Base-by-base conservation (phyloP, 1,140 invertebrate genomes). In the Caenorhabditis briggsae region DNA sequence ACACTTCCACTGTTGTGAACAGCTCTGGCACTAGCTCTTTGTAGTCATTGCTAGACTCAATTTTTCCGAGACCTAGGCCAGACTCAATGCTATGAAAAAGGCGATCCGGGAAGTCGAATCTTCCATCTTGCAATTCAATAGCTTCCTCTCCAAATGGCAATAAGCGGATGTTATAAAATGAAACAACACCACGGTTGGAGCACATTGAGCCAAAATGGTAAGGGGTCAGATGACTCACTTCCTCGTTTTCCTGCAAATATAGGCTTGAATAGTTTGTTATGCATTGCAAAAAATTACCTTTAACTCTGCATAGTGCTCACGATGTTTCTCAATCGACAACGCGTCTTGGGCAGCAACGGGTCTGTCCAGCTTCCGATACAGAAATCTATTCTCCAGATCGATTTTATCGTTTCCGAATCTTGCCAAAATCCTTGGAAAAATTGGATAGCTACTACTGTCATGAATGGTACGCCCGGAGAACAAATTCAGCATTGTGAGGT, bases 201-300 rank as follows among this genome's bases (percentile, higher is more conserved):
- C 65, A 74, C 65, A 74, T 74, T 9, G 65, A 74, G 6, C 65
- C 65, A 74, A 74, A 74, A 25, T 74, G 65, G 46, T 74, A 74
- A 11, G 65, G 65, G 0, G 33, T 46, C 12, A 74, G n/a, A n/a
- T 74, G 65, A 9, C 65, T 74, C 16, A 74, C n/a, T 74, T 46
- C 65, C 23, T 74, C 65, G 46, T 74, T 74, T 0, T 74, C 65
- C 65, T 65, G 61, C 2, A 65, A 33, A 33, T 33, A 33, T 3
- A 33, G 3, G 1, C 3, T 33, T 33, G 33, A 33, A 33, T 33
- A 2, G 33, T 33, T 33, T 33, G 33, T 33, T 33, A 33, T 3
- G 3, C 33, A 33, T 33, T 33, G 33, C 33, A 33, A 33, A 33
- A 33, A 33, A 25, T 65, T 41, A 41, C 61, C 61, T 74, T 74